Evolutionary conservation across 2,888 invertebrate species (phyloP).

Genomic region (Chrysolina americana): DNA sequence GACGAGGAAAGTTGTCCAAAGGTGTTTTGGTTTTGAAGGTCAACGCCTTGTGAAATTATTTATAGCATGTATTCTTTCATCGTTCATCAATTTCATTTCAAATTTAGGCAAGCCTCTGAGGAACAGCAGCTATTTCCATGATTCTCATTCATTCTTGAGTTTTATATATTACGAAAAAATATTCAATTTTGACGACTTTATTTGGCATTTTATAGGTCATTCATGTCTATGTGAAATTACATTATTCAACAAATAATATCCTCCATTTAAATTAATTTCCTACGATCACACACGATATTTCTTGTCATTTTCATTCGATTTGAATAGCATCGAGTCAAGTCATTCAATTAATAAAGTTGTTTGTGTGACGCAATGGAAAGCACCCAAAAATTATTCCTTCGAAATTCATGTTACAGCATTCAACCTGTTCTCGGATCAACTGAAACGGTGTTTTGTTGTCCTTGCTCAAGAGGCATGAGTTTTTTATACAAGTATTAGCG

Average conservation of each 20-base stretch:
- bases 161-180: too few relatives aligned
- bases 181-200: too few relatives aligned
- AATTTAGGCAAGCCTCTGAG: too few relatives aligned
- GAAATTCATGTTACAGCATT: neutral
- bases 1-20: too few relatives aligned
- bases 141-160: too few relatives aligned
- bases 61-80: too few relatives aligned
- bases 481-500: neutral
- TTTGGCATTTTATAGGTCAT: neutral
- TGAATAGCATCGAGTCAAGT: neutral
- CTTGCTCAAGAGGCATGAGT: neutral
- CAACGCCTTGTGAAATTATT: too few relatives aligned
- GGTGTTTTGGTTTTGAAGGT: too few relatives aligned
- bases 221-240: neutral
- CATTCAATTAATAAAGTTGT: neutral
- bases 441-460: neutral
- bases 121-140: too few relatives aligned
- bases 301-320: neutral
- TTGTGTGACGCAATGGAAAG: neutral
- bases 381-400: neutral
- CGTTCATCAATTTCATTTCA: too few relatives aligned
- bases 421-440: neutral
- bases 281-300: too few relatives aligned
- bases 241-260: neutral
- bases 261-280: neutral